Conservation (phyloP, 2,888 invertebrate species). For the Diarsia dahlii region DNA sequence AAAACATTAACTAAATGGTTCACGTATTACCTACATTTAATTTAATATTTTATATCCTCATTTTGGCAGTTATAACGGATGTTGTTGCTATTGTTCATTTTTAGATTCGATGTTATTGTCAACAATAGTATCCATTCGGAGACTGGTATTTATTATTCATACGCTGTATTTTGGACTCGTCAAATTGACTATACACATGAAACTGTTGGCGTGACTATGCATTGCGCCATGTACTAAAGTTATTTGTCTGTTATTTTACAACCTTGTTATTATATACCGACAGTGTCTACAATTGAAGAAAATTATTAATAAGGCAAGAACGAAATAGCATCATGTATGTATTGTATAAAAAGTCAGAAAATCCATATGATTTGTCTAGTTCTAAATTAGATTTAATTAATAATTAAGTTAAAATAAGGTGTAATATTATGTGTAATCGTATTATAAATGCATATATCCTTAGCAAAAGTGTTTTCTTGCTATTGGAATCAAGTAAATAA, state of each 20-base stretch:
- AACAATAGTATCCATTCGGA: conserved; percentile 25
- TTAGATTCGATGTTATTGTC: conserved; percentile 38
- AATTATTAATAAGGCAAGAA: not conserved
- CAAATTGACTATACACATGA: conserved; percentile 23
- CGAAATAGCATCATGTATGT: not conserved
- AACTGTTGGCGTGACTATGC: conserved; percentile 45
- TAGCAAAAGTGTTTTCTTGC: too few relatives aligned
- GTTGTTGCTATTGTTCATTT: conserved; percentile 35
- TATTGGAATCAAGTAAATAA: too few relatives aligned
- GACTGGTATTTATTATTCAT: conserved; percentile 48
- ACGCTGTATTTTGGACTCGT: conserved; percentile 38
- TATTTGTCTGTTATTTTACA: conserved; percentile 2
- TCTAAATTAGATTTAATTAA: too few relatives aligned
- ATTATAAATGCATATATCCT: too few relatives aligned
- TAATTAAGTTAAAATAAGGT: too few relatives aligned
- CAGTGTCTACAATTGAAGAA: not conserved
- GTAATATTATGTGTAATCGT: too few relatives aligned
- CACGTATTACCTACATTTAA: conserved; percentile 22
- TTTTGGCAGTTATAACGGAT: conserved; percentile 27
- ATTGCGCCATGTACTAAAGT: conserved; percentile 29
- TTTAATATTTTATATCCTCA: conserved; percentile 29
- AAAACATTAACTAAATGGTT: conserved; percentile 35
- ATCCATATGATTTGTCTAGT: not conserved
- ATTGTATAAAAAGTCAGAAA: not conserved
- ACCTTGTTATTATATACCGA: not conserved